Conservation (phyloP, 2,888 invertebrate species). For the Boloria euphrosyne region DNA sequence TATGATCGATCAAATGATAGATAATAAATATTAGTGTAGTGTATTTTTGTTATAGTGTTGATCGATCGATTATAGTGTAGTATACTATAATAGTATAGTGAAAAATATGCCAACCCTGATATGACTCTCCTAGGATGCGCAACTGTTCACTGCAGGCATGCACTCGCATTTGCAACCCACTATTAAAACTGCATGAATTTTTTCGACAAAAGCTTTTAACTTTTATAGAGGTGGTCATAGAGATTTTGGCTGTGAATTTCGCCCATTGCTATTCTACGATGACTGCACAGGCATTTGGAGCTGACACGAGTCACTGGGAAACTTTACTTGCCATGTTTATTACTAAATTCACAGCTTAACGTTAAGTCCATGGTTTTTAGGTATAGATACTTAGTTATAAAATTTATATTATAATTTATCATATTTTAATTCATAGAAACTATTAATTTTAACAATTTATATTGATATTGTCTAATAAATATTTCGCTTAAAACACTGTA, state of each 20-base stretch:
- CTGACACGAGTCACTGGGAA: neutral
- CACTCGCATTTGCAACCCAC: conserved; percentile 59
- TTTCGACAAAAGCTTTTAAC: conserved; percentile 78
- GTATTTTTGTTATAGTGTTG: too few species aligned
- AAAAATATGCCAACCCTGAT: neutral
- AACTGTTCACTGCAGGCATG: conserved; percentile 54
- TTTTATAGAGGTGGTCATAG: conserved; percentile 69
- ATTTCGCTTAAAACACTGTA: too few species aligned
- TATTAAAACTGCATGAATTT: conserved; percentile 61
- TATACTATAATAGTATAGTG: too few species aligned
- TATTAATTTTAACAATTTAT: too few species aligned
- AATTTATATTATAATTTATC: too few species aligned
- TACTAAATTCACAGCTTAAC: too few species aligned
- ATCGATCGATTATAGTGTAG: too few species aligned
- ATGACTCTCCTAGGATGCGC: conserved; percentile 60
- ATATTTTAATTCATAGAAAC: too few species aligned
- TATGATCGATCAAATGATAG: too few species aligned
- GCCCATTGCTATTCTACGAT: conserved; percentile 45
- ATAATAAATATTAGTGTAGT: neutral
- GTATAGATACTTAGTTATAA: too few species aligned
- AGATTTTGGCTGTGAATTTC: conserved; percentile 63
- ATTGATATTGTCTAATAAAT: too few species aligned
- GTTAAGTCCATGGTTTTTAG: too few species aligned
- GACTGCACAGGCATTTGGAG: conserved; percentile 31
- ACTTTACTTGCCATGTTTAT: neutral